Percentiles rank a stretch among this genome's conserved stretches.
These are phyloP conservation scores for Rhipidura dahli DNA, from an alignment of 2,113 vertebrate species.

Conservation along the genomic window DNA sequence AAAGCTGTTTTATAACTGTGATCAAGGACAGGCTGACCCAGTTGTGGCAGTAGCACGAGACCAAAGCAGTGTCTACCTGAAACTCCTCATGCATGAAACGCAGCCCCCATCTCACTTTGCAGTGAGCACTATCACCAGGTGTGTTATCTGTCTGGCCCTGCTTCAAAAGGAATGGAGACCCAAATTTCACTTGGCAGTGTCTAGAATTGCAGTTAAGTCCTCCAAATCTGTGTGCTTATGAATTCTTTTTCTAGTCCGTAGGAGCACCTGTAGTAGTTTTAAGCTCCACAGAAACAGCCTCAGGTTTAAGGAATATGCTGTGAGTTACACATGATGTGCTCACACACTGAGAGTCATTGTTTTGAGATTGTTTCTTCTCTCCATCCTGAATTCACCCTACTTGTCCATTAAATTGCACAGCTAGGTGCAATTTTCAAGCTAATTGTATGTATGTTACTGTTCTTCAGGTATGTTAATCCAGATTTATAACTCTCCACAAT, in stretches of 20 bases:
- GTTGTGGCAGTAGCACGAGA: slow-evolving; percentile 93
- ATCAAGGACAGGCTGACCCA: slow-evolving; percentile 92
- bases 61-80: slow-evolving; percentile 91
- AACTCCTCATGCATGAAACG: slow-evolving; percentile 95
- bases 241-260: background rate
- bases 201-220: background rate
- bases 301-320: rapidly evolving
- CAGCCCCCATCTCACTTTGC: slow-evolving; percentile 92
- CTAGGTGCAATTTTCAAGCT: background rate
- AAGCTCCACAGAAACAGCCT: background rate
- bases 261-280: background rate
- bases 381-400: background rate
- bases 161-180: background rate
- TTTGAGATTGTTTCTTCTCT: background rate
- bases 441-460: background rate
- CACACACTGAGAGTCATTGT: background rate
- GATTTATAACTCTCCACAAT: background rate
- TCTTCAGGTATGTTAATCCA: background rate
- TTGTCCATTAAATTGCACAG: background rate
- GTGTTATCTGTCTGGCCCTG: background rate
- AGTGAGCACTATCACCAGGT: slow-evolving; percentile 94
- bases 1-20: slow-evolving; percentile 91
- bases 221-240: background rate
- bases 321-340: background rate
- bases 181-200: background rate